Base-by-base conservation (phyloP, 2,888 invertebrate species). In the Pseudanteris insignis region DNA sequence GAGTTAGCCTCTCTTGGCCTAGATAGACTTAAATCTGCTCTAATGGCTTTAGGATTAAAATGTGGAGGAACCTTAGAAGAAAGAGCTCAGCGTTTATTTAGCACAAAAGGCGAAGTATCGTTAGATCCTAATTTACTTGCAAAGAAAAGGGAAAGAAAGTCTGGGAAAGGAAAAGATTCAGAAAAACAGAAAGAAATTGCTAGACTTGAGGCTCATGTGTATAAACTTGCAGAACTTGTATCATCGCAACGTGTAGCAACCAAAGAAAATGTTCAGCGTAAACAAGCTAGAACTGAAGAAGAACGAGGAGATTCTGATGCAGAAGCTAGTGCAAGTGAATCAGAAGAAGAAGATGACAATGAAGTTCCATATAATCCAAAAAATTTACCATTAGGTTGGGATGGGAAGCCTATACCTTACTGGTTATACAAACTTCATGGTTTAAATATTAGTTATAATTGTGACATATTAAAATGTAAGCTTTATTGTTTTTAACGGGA, bases 361-460 rank as follows among this genome's bases (percentile, higher is more conserved):
- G 96, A 96, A 75, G 94, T 98, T 21, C 98, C 98, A 0, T 99
- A 99, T 81, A 99, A 99, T 83, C 99, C 99, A 0, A 99, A 99
- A 82, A 99, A 99, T 83, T 83, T 99, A 48, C 99, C 99, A 0
- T 86, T 99, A 0, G 99, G 98, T 0, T 99, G 97, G 97, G 98
- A 98, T 81, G 97, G 97, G 47, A 98, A 97, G 78, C 89, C 89
- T 0, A 89, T 89, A 66, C 97, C 98, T 0, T 98, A 98, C 81
- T 98, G 98, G 98, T 81, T 99, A 47, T 99, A 99, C 83, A 99
- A 99, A 80, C 83, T 99, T 3, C 99, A 99, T 76, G 99, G 99
- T 0, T 84, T 99, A 6, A 99, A 99, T 80, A 96, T 99, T 63
- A 96, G 94, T 77, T 99, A 98, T 81, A 95, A 93, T 57, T 99